phyloP scores from a whole-genome alignment of 2,113 vertebrate species.

The Epinephelus cyanopodus region DNA sequence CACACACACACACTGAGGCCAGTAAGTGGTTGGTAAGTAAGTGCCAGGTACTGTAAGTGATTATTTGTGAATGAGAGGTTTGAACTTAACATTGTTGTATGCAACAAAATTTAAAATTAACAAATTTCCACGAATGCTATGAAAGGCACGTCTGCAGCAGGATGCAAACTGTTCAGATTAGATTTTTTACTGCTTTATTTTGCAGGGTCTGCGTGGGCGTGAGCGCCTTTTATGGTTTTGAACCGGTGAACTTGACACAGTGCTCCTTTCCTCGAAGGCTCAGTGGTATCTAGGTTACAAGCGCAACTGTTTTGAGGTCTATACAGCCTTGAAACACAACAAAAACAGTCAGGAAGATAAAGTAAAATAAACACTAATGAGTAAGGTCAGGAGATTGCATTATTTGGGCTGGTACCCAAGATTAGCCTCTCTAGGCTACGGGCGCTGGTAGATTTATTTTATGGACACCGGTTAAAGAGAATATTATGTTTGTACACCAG shows the following conservation, averaged over 20 bases:
- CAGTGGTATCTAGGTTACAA: conserved; percentile 63
- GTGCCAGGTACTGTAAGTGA: conserved; percentile 20
- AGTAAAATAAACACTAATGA: conserved; percentile 40
- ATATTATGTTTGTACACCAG: neutral
- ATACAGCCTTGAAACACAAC: conserved; percentile 14
- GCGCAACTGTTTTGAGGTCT: conserved; percentile 21
- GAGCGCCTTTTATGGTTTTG: conserved; percentile 58
- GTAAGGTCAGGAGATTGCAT: conserved; percentile 1
- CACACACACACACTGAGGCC: conserved; percentile 32
- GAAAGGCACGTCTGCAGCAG: neutral
- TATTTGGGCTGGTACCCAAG: conserved; percentile 12
- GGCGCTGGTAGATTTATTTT: neutral
- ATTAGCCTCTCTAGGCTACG: conserved; percentile 17
- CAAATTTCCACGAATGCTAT: conserved; percentile 7
- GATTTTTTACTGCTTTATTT: conserved; percentile 60
- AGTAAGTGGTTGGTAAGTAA: conserved; percentile 28
- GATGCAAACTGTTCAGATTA: conserved; percentile 38
- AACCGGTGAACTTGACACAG: conserved; percentile 68
- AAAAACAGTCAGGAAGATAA: neutral
- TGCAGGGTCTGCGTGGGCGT: conserved; percentile 56
- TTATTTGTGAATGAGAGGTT: conserved; percentile 66
- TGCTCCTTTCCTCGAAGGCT: conserved; percentile 72
- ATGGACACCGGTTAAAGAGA: neutral
- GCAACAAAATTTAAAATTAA: conserved; percentile 18
- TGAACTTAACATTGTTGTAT: conserved; percentile 47